Percentiles rank a stretch among this genome's conserved stretches.
Conservation (phyloP, 2,888 invertebrate genomes). For the Pinctada fucata region DNA sequence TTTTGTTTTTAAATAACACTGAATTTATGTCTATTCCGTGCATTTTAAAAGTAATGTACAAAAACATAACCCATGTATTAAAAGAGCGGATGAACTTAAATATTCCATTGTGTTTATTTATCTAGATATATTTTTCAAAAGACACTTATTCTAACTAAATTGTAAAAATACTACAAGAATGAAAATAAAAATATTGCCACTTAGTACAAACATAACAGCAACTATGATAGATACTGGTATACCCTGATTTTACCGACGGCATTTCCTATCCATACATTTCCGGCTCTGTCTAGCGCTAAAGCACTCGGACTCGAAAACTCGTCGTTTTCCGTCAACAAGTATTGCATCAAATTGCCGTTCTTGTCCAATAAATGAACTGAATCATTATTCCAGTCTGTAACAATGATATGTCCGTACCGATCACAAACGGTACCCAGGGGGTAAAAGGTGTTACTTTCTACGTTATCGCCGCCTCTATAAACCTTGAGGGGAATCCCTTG, state of each 20-base stretch:
- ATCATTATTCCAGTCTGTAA: conserved; percentile 57
- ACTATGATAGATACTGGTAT: conserved; percentile 18
- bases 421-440: conserved; percentile 54
- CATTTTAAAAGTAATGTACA: no score
- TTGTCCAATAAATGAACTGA: conserved; percentile 49
- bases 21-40: no score
- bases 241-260: conserved; percentile 45
- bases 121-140: no score
- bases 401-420: conserved; percentile 48
- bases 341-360: conserved; percentile 46
- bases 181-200: no score
- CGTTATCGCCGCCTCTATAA: conserved; percentile 44
- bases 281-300: conserved; percentile 47
- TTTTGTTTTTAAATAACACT: no score
- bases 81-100: no score
- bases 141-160: no score
- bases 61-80: no score
- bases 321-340: conserved; percentile 43
- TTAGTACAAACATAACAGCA: neutral
- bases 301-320: conserved; percentile 51
- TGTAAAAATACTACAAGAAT: no score
- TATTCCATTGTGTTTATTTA: no score
- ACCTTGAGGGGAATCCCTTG: conserved; percentile 42
- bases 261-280: conserved; percentile 53
- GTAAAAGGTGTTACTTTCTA: conserved; percentile 49